Base-by-base conservation (phyloP, 2,888 invertebrate species). In the Formica aserva region DNA sequence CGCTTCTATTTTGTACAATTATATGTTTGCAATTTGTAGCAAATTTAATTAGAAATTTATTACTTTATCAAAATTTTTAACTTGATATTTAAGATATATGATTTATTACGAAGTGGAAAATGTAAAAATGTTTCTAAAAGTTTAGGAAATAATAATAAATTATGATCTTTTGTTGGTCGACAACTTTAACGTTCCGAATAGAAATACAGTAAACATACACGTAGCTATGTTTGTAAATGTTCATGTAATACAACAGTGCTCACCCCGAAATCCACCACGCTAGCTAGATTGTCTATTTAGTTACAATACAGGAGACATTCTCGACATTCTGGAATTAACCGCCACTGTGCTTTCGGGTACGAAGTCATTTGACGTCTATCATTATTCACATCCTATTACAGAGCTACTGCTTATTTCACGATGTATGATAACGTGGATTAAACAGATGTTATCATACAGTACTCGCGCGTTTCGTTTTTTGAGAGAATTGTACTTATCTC, bases 331-430 rank as follows among this genome's bases (percentile, higher is more conserved):
- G 69, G 15, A 67, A 41, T 77, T 77, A 62, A 63, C 55, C 29
- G 77, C 55, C 38, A 55, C 38, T 38, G n/a, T 52, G 55, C 41
- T 67, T 67, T 77, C 66, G 55, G n/a, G 66, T 55, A 41, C 67
- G 26, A 77, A 77, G 77, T 77, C 77, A 77, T 77, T 67, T 77
- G 77, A 67, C 41, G 55, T 67, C 67, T 57, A 67, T 77, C 77
- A 77, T 77, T 77, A 77, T 77, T 77, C 77, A 77, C 77, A 67
- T 67, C 67, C 69, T 38, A 77, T 77, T 77, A 77, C 41, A 35
- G 48, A n/a, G 75, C 32, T 32, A 18, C 45, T 55, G 41, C 55
- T 41, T 32, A 29, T 67, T 67, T 29, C 77, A 57, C 22, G 26
- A 38, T 66, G 67, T n/a, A 77, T 57, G 29, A 77, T 41, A 57